These are phyloP conservation scores for Oscheius onirici DNA, from an alignment of 2,888 invertebrate genomes.

Conservation along the genomic window DNA sequence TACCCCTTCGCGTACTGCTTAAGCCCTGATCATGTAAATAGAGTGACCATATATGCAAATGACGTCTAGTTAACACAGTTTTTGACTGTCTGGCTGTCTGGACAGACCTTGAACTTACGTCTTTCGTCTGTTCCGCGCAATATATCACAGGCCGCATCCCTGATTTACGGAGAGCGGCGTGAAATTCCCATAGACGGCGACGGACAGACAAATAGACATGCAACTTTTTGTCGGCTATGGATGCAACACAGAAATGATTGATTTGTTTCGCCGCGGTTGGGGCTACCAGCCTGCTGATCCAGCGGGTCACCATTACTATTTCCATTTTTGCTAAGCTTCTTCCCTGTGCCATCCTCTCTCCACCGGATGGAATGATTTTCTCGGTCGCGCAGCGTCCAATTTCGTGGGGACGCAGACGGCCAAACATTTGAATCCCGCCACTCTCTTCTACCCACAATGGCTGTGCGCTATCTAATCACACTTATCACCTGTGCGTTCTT, in stretches of 20 bases:
- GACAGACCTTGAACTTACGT: conserved; percentile 22
- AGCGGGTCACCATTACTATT: conserved; percentile 6
- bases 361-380: background rate
- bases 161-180: conserved; percentile 5
- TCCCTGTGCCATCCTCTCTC: background rate
- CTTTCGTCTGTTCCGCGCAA: conserved; percentile 18
- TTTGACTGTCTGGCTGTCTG: background rate
- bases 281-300: background rate
- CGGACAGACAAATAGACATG: background rate
- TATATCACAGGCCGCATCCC: background rate
- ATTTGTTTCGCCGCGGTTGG: conserved; percentile 3
- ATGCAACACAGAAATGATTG: conserved; percentile 13
- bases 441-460: conserved; percentile 3
- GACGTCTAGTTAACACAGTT: no score
- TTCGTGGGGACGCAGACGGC: background rate
- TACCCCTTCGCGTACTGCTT: no score
- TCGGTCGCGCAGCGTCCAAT: background rate
- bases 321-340: no score
- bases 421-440: background rate
- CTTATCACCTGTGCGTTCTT: conserved; percentile 22
- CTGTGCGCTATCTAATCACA: conserved; percentile 26
- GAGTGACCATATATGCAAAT: no score
- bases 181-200: background rate
- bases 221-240: background rate
- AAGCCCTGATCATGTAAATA: no score